Base-by-base conservation (phyloP, 2,888 invertebrate species). In the Matsumyia berberina region DNA sequence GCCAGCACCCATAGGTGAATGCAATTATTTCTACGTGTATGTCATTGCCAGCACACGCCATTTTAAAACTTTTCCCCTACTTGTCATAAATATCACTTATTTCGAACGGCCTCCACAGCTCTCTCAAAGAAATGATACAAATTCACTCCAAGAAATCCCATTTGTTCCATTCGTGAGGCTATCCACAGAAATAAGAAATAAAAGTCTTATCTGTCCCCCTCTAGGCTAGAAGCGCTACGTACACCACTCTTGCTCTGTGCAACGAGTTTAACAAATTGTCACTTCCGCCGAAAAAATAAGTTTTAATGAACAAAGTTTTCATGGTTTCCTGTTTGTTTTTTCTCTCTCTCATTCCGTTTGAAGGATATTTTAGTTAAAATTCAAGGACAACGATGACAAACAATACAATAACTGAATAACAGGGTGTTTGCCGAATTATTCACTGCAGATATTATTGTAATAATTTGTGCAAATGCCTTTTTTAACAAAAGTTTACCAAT, bases 281-380 rank as follows among this genome's bases (percentile, higher is more conserved):
- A 76, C 76, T 70, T 62, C 69, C 69, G 81, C 62, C 31, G 49
- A 33, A 69, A 46, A 44, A 39, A 46, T 17, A 76, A 81, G 51
- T 82, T 82, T 82, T 77, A 77, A 82, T 82, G 82, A 77, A 82
- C 66, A 77, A 82, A 82, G 37, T 78, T 77, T 74, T 72, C 15
- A 55, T 42, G 35, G 37, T 69, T 57, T 64, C 17, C 5, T n/a
- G n/a, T n/a, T 62, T 53, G 15, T 39, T 9, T 31, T 62, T 7
- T 35, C 7, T 24, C n/a, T 46, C 24, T 55, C 33, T 62, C n/a
- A n/a, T 8, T n/a, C 9, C 19, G 6, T 49, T 60, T 60, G 37
- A 62, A 55, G 49, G 64, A 51, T 49, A 66, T 66, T 66, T n/a
- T 51, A 15, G 24, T 51, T 42, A 19, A 58, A 58, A 64, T 70